Base-by-base conservation (phyloP, 2,113 vertebrate species). In the Struthidea cinerea region DNA sequence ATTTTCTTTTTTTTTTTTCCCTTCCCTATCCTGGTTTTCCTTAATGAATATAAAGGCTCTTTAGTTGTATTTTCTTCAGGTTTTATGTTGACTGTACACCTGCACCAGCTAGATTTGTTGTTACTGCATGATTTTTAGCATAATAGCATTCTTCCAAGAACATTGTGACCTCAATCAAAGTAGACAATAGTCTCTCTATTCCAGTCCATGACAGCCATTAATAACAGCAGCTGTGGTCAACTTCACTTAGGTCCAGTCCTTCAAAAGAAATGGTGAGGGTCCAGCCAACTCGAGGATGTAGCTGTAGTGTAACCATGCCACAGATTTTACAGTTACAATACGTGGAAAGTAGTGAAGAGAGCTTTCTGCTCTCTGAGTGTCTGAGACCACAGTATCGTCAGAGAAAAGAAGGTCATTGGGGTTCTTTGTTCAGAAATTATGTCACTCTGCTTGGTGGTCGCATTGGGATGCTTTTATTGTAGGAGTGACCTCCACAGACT, bases 371-470 rank as follows among this genome's bases (percentile, higher is more conserved):
- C 44, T 39, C 60, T 87, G 39, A 26, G 35, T 57, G 83, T 90
- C 86, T 83, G 93, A 73, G 50, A 39, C 50, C 65, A 86, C 80
- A 91, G 84, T 57, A 4, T 50, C 20, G 35, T 16, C 27, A 65
- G 39, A 70, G 75, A 57, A 55, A 11, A 84, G n/a, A 79, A 88
- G 55, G 65, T 90, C 59, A 15, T 69, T 57, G 20, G 39, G 2
- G 6, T 55, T 64, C 65, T 65, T 74, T n/a, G 59, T 32, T 74
- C 84, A 87, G 92, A 65, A 74, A 61, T 96, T 97, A 97, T 91
- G 94, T 97, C 92, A 96, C 93, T 42, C 96, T 93, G 88, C 85
- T 97, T 52, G 92, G 84, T 81, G 96, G 92, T 76, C 67, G 73
- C 70, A 61, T 69, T 35, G 94, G 88, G 60, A 77, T 57, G 85